phyloP scores from a whole-genome alignment of 1,140 invertebrate genomes.

The Pantala flavescens region DNA sequence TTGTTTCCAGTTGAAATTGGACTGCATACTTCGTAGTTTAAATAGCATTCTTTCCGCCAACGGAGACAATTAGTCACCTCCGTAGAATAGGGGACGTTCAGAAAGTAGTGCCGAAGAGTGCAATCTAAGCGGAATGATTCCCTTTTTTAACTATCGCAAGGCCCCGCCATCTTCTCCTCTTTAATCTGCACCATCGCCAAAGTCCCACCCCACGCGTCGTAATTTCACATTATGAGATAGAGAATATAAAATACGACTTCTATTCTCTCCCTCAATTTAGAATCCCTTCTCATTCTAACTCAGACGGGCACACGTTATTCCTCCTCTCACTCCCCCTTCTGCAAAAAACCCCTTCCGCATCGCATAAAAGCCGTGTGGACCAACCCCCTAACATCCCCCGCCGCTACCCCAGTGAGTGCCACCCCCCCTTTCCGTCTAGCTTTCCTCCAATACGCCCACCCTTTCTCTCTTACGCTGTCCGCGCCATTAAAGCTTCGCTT shows the following conservation, averaged over 20 bases:
- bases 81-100: too few species aligned
- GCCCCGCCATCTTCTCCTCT: too few species aligned
- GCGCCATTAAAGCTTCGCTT: neutral
- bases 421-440: neutral
- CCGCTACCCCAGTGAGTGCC: neutral
- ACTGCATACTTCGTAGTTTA: too few species aligned
- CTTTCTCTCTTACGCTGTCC: neutral
- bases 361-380: neutral
- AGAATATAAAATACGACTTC: constrained; percentile 10
- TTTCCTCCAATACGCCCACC: neutral
- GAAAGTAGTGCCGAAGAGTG: too few species aligned
- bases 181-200: too few species aligned
- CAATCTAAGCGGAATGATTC: too few species aligned
- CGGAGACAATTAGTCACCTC: too few species aligned
- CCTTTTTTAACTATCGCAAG: too few species aligned
- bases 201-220: neutral
- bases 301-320: neutral
- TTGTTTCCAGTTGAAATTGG: too few species aligned
- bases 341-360: neutral
- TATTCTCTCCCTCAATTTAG: neutral
- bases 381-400: neutral
- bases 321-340: neutral
- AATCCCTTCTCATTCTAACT: neutral
- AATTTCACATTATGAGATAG: constrained; percentile 10
- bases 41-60: too few species aligned